Evolutionary conservation across 2,113 vertebrate species (phyloP).

Genomic region (Paradoxurus hermaphroditus): DNA sequence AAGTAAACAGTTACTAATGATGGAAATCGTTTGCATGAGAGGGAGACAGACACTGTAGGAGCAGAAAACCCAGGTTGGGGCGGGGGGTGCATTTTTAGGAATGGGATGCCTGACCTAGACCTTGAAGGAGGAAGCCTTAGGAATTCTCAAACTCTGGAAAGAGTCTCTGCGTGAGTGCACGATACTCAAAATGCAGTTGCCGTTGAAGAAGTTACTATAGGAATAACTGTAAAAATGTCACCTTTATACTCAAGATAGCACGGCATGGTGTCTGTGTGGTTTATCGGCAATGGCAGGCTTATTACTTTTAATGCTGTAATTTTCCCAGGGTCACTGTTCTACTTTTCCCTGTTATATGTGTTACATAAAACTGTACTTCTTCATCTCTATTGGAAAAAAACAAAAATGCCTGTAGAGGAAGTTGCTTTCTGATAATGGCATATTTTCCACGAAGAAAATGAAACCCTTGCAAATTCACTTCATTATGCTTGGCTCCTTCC

Average conservation of each 20-base stretch:
- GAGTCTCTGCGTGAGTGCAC: neutral
- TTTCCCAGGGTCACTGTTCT: slow-evolving; percentile 62
- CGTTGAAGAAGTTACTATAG: slow-evolving; percentile 27
- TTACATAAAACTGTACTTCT: slow-evolving; percentile 63
- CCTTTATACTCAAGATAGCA: slow-evolving; percentile 56
- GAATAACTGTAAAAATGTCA: slow-evolving; percentile 60
- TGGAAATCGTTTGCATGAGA: neutral
- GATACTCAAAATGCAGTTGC: slow-evolving; percentile 7
- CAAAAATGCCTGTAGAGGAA: slow-evolving; percentile 24
- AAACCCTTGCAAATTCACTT: neutral
- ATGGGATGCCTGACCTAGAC: neutral
- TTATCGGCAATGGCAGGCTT: slow-evolving; percentile 59
- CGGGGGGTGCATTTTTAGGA: neutral
- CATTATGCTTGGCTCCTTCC: neutral
- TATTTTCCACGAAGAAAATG: slow-evolving; percentile 49
- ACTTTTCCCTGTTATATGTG: slow-evolving; percentile 59
- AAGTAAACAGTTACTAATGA: neutral
- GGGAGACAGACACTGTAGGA: neutral
- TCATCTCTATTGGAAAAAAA: slow-evolving; percentile 44
- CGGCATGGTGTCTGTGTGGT: neutral
- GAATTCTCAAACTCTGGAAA: slow-evolving; percentile 25
- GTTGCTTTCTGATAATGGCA: slow-evolving; percentile 37
- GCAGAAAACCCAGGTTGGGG: neutral
- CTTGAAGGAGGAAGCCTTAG: neutral
- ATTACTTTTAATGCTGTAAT: slow-evolving; percentile 67